Base-by-base conservation (phyloP, 2,797 vertebrate genomes). In the Urosaurus nigricauda region DNA sequence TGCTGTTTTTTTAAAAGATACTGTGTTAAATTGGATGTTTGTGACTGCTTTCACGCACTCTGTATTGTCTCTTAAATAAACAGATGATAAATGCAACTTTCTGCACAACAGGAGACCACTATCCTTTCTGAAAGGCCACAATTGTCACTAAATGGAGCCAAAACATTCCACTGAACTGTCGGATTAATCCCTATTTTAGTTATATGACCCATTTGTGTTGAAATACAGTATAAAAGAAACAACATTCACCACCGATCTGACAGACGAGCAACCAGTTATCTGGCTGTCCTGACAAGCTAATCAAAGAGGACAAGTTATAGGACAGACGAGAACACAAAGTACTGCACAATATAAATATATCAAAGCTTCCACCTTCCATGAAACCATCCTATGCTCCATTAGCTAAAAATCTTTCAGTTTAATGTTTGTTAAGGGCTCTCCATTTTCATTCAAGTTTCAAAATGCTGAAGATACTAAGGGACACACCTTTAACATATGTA, bases 41-140 rank as follows among this genome's bases (percentile, higher is more conserved):
- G 16, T 53, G 51, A 19, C 29, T 40, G 14, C 35, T 65, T 68
- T 86, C 43, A 51, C 24, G 9, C 24, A 26, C 37, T 37, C 21
- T 51, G n/a, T 51, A 26, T 81, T 53, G 73, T 79, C 47, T 79
- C n/a, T 17, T 37, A 84, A 19, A 47, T 68, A 78, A n/a, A 77
- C 35, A 63, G 74, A 86, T 26, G 14, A 47, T 78, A 71, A 88
- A 89, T 83, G 40, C 58, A 75, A 21, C 14, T 37, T 7, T 6
- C 43, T 9, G 53, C 56, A 29, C 83, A 88, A 91, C 87, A 12
- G 0, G 79, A 29, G 85, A 19, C 4, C 26, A 29, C 47, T 71
- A 86, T 37, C 86, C 80, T 47, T 26, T 14, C 40, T 90, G 24
- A 88, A 40, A 77, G 71, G 87, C 40, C 60, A 87, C 86, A 83